phyloP scores from a whole-genome alignment of 1,140 invertebrate species.

The Choristoneura fumiferana region DNA sequence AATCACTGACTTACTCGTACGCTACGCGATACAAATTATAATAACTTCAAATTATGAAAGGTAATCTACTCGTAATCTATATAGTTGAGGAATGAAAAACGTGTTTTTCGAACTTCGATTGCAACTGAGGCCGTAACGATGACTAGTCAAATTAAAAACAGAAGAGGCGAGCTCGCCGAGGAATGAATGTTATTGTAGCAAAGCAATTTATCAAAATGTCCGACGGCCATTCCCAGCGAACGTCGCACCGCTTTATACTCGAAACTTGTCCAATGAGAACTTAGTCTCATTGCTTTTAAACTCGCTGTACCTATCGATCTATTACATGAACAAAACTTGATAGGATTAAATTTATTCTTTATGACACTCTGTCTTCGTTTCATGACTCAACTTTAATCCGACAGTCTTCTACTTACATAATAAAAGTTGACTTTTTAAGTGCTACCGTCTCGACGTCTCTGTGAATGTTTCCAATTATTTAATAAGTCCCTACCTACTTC shows the following conservation, averaged over 20 bases:
- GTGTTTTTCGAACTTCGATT: conserved; percentile 1
- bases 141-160: conserved; percentile 18
- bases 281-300: conserved; percentile 3
- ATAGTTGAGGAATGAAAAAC: not conserved
- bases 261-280: not conserved
- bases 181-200: conserved; percentile 16
- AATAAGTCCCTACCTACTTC: too few relatives aligned
- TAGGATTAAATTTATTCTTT: conserved; percentile 16
- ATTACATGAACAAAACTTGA: conserved; percentile 13
- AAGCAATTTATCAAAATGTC: conserved; percentile 19
- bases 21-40: conserved; percentile 1
- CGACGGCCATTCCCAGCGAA: not conserved
- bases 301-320: conserved; percentile 8
- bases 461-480: not conserved
- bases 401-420: not conserved
- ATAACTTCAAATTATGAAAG: conserved; percentile 17
- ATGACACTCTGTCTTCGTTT: conserved; percentile 4
- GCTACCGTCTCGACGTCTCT: not conserved
- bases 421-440: not conserved
- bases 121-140: not conserved
- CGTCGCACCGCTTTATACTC: not conserved
- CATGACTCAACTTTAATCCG: conserved; percentile 2
- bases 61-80: not conserved
- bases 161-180: conserved; percentile 4
- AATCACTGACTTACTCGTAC: conserved; percentile 15